Evolutionary conservation across 1,140 invertebrate species (phyloP).

Genomic region (Cydia fagiglandana): DNA sequence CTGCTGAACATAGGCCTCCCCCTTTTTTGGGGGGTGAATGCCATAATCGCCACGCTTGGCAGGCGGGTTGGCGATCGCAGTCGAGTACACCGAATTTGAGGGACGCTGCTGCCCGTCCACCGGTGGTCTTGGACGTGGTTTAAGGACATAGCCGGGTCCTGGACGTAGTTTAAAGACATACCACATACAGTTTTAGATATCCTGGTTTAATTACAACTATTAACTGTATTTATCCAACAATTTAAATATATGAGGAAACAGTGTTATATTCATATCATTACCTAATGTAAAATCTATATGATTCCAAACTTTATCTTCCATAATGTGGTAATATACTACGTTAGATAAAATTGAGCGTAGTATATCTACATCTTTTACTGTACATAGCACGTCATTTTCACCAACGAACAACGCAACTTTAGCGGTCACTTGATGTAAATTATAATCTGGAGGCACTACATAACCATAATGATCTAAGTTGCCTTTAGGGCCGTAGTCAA

Average conservation of each 20-base stretch:
- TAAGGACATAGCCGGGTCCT: no score
- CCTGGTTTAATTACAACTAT: neutral
- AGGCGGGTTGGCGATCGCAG: no score
- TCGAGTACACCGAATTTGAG: no score
- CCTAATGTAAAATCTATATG: conserved; percentile 13
- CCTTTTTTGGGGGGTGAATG: no score
- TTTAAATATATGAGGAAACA: conserved; percentile 5
- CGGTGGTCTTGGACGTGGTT: no score
- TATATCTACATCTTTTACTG: neutral
- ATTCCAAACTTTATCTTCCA: conserved; percentile 20
- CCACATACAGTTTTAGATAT: neutral
- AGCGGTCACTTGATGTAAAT: neutral
- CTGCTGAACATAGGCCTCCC: no score
- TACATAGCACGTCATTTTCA: neutral
- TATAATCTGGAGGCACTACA: neutral
- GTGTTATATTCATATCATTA: conserved; percentile 7
- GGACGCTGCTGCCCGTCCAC: no score
- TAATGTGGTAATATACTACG: neutral
- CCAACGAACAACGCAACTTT: conserved; percentile 9
- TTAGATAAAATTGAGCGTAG: neutral
- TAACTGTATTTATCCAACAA: neutral
- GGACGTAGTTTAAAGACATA: no score
- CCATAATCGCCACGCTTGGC: no score
- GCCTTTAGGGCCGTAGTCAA: neutral
- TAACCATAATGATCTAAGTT: neutral